These are phyloP conservation scores for Phodopus roborovskii DNA, from an alignment of 2,113 vertebrate genomes.

Conservation along the genomic window DNA sequence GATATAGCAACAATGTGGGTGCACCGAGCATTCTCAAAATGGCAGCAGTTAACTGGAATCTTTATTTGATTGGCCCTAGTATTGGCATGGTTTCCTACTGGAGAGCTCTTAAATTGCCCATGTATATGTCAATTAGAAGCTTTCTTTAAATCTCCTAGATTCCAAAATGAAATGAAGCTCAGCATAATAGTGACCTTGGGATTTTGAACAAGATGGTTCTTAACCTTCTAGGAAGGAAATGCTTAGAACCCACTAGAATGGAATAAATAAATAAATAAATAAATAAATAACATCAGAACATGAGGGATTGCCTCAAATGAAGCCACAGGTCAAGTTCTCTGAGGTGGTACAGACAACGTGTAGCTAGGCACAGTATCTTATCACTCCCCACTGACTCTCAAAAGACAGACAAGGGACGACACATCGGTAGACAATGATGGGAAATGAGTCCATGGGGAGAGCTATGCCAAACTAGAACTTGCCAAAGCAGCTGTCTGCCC, in stretches of 20 bases:
- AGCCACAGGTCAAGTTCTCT: neutral
- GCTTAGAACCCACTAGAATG: neutral
- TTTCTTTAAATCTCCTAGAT: neutral
- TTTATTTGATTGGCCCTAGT: neutral
- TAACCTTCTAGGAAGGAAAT: neutral
- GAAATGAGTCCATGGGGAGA: conserved; percentile 15
- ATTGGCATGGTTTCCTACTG: neutral
- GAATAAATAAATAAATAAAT: too few relatives aligned
- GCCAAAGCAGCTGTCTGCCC: neutral
- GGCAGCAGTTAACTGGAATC: too few relatives aligned
- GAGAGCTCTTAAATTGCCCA: neutral
- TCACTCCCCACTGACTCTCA: neutral
- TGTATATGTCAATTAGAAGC: neutral
- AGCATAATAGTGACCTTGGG: neutral
- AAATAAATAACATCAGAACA: neutral
- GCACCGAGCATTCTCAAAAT: neutral
- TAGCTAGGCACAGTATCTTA: neutral
- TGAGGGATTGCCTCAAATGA: neutral
- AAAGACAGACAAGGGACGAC: neutral
- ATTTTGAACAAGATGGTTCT: neutral
- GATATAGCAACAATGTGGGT: neutral
- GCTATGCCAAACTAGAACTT: neutral
- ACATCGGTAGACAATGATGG: too few relatives aligned
- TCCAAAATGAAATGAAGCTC: neutral
- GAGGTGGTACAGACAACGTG: conserved; percentile 9